A percentile compares a stretch with the other conserved stretches of the same genome.
Conservation (phyloP, 92 coral and sea anemone genomes). For the Palythoa heliodiscus region DNA sequence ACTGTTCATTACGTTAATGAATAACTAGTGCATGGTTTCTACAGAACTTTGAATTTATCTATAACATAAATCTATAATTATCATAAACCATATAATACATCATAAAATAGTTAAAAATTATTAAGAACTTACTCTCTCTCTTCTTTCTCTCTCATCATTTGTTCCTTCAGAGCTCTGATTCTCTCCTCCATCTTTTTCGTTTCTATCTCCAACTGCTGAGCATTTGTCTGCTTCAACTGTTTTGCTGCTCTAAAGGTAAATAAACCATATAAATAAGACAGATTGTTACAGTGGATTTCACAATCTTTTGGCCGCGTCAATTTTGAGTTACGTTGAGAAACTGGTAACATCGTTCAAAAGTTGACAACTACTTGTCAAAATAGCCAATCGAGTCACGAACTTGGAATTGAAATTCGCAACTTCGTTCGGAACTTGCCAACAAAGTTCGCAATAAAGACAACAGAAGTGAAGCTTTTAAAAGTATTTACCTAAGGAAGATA, state of each 20-base stretch:
- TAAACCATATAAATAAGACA: background rate
- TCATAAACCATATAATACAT: background rate
- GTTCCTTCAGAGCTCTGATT: conserved; percentile 90
- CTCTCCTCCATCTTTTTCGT: conserved; percentile 96
- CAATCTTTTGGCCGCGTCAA: no score
- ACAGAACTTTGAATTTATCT: background rate
- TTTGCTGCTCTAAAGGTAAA: conserved; percentile 72
- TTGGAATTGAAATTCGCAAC: no score
- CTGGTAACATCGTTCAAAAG: no score
- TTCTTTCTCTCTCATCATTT: conserved; percentile 92
- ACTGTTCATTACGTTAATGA: background rate
- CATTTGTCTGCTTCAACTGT: conserved; percentile 82
- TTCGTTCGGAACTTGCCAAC: no score
- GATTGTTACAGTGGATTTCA: no score
- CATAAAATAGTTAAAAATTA: background rate
- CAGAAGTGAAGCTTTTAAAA: no score
- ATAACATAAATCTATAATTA: background rate
- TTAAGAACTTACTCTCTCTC: conserved; percentile 80
- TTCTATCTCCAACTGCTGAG: conserved; percentile 90
- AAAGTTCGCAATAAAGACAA: no score
- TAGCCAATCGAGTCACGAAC: no score
- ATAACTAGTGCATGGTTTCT: no score
- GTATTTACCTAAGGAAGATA: no score
- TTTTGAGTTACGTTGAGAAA: no score
- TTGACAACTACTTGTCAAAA: no score